These are phyloP conservation scores for Rhagophthalmus giganteus DNA, from an alignment of 2,888 invertebrate genomes.

Conservation along the genomic window DNA sequence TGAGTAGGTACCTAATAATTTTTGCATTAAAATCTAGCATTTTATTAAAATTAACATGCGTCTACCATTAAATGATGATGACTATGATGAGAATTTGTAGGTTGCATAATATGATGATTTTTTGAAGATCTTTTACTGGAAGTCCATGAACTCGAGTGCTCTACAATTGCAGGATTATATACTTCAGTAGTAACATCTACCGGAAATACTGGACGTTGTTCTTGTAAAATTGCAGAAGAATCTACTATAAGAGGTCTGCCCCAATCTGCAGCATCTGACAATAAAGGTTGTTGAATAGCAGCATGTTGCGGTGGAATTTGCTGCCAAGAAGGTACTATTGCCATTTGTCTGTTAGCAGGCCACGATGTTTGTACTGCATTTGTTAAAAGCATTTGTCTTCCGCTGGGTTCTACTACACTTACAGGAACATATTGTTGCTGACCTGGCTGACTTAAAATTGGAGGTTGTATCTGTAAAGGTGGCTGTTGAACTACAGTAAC, in stretches of 20 bases:
- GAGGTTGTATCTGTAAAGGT: conserved; percentile 76
- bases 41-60: no score
- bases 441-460: conserved; percentile 78
- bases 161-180: conserved; percentile 61
- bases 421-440: conserved; percentile 93
- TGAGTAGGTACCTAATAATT: conserved; percentile 46
- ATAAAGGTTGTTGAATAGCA: conserved; percentile 63
- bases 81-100: conserved; percentile 42
- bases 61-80: conserved; percentile 52
- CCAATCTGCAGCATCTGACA: conserved; percentile 69
- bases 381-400: conserved; percentile 76
- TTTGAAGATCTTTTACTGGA: conserved; percentile 58
- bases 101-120: conserved; percentile 65
- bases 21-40: no score
- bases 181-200: conserved; percentile 62
- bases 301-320: conserved; percentile 71
- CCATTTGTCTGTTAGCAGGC: conserved; percentile 77
- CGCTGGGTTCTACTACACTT: conserved; percentile 87
- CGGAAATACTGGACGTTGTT: conserved; percentile 66
- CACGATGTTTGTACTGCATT: conserved; percentile 73
- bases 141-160: conserved; percentile 56
- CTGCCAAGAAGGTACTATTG: conserved; percentile 83
- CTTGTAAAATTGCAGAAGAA: conserved; percentile 72
- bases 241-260: conserved; percentile 77
- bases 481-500: conserved; percentile 71